These are phyloP conservation scores for Euleptes europaea DNA, from an alignment of 2,113 vertebrate genomes.

Conservation along the genomic window DNA sequence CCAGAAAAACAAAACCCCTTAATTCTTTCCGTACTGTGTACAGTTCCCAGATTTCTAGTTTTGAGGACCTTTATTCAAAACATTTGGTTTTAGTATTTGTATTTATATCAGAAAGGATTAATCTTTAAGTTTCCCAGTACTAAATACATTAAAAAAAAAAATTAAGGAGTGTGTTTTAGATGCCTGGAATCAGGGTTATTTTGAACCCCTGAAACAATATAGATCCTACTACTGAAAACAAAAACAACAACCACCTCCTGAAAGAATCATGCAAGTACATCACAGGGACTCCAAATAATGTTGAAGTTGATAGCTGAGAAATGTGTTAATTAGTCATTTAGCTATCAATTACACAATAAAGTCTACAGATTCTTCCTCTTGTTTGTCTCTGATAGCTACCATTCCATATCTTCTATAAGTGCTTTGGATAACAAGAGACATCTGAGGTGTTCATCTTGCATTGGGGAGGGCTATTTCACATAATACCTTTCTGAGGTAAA, in stretches of 20 bases:
- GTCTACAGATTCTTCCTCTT: not conserved
- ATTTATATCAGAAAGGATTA: slow-evolving; percentile 27
- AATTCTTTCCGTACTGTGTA: slow-evolving; percentile 21
- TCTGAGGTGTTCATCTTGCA: not conserved
- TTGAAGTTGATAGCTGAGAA: not conserved
- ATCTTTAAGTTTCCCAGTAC: not conserved
- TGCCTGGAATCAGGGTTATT: not conserved
- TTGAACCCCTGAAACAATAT: not conserved
- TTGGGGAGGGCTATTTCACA: not conserved
- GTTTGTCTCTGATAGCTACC: not conserved
- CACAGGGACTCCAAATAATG: not conserved
- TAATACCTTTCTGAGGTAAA: not conserved
- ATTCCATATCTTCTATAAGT: not conserved
- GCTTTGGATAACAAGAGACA: not conserved
- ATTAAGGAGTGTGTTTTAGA: not conserved
- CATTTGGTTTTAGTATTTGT: not conserved
- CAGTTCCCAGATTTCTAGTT: not conserved
- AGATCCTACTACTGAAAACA: slow-evolving; percentile 11
- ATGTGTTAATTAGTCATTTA: not conserved
- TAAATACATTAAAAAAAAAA: slow-evolving; percentile 6
- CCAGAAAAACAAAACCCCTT: not conserved
- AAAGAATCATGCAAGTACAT: not conserved
- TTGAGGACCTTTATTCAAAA: slow-evolving; percentile 8
- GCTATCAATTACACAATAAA: not conserved
- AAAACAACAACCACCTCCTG: too few relatives aligned